A percentile compares a stretch with the other conserved stretches of the same genome.
Conservation (phyloP, 2,888 invertebrate genomes). For the Schizaphis graminum region DNA sequence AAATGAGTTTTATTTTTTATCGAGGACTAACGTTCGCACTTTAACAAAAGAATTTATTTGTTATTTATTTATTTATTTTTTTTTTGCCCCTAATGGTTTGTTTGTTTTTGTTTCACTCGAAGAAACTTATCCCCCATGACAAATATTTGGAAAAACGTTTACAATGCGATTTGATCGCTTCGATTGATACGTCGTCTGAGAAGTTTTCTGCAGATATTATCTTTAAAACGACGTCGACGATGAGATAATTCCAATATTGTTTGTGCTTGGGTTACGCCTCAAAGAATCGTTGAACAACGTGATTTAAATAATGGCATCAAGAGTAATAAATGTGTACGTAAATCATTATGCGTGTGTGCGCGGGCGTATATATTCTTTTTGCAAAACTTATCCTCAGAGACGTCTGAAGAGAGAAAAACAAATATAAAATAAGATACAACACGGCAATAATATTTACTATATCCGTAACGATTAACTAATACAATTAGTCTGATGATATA, state of each 20-base stretch:
- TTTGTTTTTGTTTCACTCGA: constrained; percentile 65
- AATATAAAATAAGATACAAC: neutral
- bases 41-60: constrained; percentile 2
- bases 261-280: constrained; percentile 47
- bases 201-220: constrained; percentile 58
- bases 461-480: neutral
- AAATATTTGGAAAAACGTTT: constrained; percentile 65
- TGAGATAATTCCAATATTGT: constrained; percentile 57
- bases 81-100: constrained; percentile 40
- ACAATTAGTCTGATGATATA: neutral
- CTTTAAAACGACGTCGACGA: constrained; percentile 52
- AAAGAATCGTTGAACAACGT: constrained; percentile 34
- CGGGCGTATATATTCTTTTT: neutral
- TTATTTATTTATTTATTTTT: neutral
- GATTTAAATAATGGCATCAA: constrained; percentile 53
- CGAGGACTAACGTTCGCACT: constrained; percentile 61
- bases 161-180: constrained; percentile 65
- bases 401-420: neutral
- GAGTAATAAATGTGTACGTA: constrained; percentile 19
- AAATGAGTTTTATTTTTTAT: constrained; percentile 13
- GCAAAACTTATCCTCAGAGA: neutral
- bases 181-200: constrained; percentile 65
- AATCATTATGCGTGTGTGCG: neutral
- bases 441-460: neutral
- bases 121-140: constrained; percentile 63